Base-by-base conservation (phyloP, 2,888 invertebrate genomes). In the Melinaea menophilus region DNA sequence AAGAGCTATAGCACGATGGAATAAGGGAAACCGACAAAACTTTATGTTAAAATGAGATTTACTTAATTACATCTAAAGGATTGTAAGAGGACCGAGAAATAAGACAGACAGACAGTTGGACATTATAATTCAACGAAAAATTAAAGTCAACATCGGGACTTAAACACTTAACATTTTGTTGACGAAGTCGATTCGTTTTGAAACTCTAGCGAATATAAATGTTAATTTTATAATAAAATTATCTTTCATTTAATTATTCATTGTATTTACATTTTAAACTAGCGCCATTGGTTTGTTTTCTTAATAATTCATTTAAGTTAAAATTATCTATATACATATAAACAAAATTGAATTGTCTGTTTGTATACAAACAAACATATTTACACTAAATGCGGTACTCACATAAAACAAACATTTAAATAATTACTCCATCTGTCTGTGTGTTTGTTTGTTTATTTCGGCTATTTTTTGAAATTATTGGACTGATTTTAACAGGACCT, bases 11-110 rank as follows among this genome's bases (percentile, higher is more conserved):
- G 51, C 11, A 22, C 22, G 22, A 51, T 31, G 7, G 5, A 51
- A 51, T 51, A 31, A 51, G 5, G 22, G 31, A 51, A n/a, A 11
- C 13, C 5, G 13, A n/a, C 41, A 41, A 3, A 5, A 41, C 9
- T 41, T 9, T 80, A 79, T 3, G 9, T 31, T 11, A 51, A 31
- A 31, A 31, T 31, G 11, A 51, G 5, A 51, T 51, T 51, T 31
- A 51, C 2, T 51, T 9, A 51, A 51, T 51, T 31, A 51, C 7
- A 51, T 31, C 22, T 31, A 51, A 51, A 51, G 51, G 31, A 11
- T 51, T 51, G 51, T 51, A 51, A 51, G 5, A 7, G 22, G 5
- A 51, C 51, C 51, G 12, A 22, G 13, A 51, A 31, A 31, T 51
- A 51, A 31, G 3, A 9, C 2, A 22, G n/a, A 31, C 31, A 11